These are phyloP conservation scores for Pomatorhinus ruficollis DNA, from an alignment of 2,113 vertebrate genomes.

Conservation along the genomic window DNA sequence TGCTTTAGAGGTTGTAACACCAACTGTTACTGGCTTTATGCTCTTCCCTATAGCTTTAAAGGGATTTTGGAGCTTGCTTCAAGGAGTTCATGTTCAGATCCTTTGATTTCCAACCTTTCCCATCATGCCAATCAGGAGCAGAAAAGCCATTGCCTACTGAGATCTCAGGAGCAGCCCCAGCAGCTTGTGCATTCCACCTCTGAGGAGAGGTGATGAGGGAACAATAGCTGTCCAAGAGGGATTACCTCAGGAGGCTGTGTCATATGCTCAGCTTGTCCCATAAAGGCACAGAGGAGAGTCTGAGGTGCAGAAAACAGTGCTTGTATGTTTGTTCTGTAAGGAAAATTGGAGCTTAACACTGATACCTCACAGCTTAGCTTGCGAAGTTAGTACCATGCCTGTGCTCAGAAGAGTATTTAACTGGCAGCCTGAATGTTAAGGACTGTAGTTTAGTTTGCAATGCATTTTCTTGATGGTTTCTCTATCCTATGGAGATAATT, in stretches of 20 bases:
- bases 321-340: not conserved
- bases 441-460: not conserved
- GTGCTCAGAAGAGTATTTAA: not conserved
- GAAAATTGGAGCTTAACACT: not conserved
- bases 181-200: not conserved
- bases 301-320: not conserved
- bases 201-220: not conserved
- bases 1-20: not conserved
- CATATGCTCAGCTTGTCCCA: not conserved
- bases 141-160: not conserved
- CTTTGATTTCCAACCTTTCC: not conserved
- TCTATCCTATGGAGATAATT: not conserved
- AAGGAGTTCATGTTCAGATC: not conserved
- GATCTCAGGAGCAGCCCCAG: not conserved
- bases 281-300: not conserved
- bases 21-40: not conserved
- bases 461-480: not conserved
- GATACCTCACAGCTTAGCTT: not conserved
- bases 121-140: not conserved
- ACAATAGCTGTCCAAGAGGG: not conserved
- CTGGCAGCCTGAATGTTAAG: not conserved
- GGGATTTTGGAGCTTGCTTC: not conserved
- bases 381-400: not conserved
- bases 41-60: not conserved
- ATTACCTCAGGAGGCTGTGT: not conserved